phyloP scores from a whole-genome alignment of 1,140 invertebrate species.

The Neotoxoptera formosana region DNA sequence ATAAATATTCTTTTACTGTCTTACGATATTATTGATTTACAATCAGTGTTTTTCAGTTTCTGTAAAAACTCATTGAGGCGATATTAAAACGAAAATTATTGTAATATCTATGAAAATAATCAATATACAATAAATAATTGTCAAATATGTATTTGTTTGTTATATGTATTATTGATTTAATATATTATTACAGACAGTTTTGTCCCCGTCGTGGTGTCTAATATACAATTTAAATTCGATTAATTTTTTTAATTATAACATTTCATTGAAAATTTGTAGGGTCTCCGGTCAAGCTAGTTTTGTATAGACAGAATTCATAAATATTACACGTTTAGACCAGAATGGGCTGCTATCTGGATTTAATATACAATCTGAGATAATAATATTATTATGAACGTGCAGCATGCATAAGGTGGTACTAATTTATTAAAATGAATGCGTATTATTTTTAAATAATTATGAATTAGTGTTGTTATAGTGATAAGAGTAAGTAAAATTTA shows the following conservation, averaged over 20 bases:
- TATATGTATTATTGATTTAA: too few species aligned
- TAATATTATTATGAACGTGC: not conserved
- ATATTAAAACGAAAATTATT: not conserved
- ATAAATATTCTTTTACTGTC: not conserved
- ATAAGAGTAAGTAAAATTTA: not conserved
- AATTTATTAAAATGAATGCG: constrained; percentile 9
- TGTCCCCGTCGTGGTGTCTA: not conserved
- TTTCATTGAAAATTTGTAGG: not conserved
- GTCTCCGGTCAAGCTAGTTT: not conserved
- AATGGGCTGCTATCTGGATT: not conserved
- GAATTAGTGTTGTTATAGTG: not conserved
- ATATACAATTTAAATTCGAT: not conserved
- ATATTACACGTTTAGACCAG: not conserved
- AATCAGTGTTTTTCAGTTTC: too few species aligned
- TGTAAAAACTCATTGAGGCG: not conserved
- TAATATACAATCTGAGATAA: not conserved
- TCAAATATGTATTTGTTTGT: too few species aligned
- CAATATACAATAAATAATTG: not conserved
- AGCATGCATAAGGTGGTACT: not conserved
- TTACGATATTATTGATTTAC: not conserved
- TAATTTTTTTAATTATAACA: not conserved
- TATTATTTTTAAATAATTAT: not conserved
- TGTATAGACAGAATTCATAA: not conserved
- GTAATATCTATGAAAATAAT: not conserved
- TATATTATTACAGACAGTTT: too few species aligned